phyloP scores from a whole-genome alignment of 2,888 invertebrate genomes.

The Apantesis nais region DNA sequence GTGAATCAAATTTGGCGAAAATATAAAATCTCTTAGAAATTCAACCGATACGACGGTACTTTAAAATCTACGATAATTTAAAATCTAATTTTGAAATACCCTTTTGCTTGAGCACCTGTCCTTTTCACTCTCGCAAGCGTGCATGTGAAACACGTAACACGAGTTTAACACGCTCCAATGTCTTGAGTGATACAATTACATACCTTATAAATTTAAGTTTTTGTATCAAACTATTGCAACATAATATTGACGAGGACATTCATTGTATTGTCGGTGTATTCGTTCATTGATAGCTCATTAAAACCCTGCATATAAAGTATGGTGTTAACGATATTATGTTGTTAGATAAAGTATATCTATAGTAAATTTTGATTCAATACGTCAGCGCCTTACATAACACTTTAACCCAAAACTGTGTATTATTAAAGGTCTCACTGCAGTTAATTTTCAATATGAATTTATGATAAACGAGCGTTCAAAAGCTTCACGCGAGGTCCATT shows the following conservation, averaged over 20 bases:
- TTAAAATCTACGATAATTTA: too few species aligned
- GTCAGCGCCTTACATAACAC: too few species aligned
- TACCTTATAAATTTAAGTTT: too few species aligned
- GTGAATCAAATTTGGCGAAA: too few species aligned
- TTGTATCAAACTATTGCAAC: background rate
- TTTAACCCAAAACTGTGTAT: background rate
- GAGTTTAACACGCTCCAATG: background rate
- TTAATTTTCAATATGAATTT: constrained; percentile 34
- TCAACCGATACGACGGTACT: too few species aligned
- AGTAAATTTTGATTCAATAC: too few species aligned
- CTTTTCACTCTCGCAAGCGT: background rate
- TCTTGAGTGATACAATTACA: background rate
- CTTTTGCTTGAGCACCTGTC: background rate
- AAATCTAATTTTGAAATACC: too few species aligned
- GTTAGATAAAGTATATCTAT: too few species aligned
- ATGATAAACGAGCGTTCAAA: constrained; percentile 28
- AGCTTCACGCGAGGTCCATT: constrained; percentile 34
- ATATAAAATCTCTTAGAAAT: too few species aligned
- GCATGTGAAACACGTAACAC: background rate
- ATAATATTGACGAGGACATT: background rate
- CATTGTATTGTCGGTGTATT: too few species aligned
- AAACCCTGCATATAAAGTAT: too few species aligned
- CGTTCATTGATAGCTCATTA: background rate
- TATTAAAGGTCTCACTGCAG: background rate
- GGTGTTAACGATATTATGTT: too few species aligned